Evolutionary conservation across 2,113 vertebrate genomes (phyloP).

Genomic region (Channa maculata): DNA sequence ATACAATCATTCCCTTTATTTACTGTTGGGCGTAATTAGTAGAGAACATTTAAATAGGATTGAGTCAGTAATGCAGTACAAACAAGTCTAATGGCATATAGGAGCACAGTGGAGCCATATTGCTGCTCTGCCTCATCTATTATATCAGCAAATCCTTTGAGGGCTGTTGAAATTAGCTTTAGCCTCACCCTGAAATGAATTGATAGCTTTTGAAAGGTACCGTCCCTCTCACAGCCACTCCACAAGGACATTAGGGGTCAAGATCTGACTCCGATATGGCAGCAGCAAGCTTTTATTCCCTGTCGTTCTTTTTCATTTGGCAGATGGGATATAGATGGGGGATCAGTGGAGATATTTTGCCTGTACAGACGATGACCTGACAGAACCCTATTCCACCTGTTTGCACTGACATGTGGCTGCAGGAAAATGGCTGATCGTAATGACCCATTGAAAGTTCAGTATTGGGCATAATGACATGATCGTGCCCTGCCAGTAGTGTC

Average conservation of each 20-base stretch:
- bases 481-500: constrained; percentile 54
- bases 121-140: constrained; percentile 51
- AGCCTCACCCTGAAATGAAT: constrained; percentile 57
- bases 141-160: constrained; percentile 64
- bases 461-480: constrained; percentile 71
- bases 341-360: constrained; percentile 64
- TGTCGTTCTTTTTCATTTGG: constrained; percentile 27
- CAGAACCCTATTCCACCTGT: constrained; percentile 69
- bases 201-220: constrained; percentile 59
- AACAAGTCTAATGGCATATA: constrained; percentile 63
- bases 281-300: constrained; percentile 53
- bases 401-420: constrained; percentile 61
- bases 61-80: constrained; percentile 62
- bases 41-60: constrained; percentile 63
- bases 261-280: constrained; percentile 63
- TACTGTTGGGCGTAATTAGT: constrained; percentile 67
- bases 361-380: constrained; percentile 69
- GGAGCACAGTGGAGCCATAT: constrained; percentile 45
- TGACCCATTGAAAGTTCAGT: constrained; percentile 76
- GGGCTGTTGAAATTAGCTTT: constrained; percentile 67
- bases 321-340: constrained; percentile 56
- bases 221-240: constrained; percentile 40
- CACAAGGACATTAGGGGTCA: constrained; percentile 65
- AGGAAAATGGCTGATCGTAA: constrained; percentile 59
- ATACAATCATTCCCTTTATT: constrained; percentile 66